phyloP scores from a whole-genome alignment of 2,113 vertebrate genomes.

The Odocoileus virginianus region DNA sequence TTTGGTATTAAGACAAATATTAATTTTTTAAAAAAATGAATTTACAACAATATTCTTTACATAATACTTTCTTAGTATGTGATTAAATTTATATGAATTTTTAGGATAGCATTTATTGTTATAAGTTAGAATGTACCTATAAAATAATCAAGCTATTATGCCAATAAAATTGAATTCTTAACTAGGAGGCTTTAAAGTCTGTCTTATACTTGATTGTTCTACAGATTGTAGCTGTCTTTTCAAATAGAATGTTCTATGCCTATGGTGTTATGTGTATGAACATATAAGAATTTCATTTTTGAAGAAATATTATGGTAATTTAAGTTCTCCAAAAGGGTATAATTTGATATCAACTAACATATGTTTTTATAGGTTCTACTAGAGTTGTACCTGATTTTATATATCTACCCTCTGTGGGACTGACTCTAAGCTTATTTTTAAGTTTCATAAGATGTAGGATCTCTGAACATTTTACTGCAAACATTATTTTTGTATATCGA shows the following conservation, averaged over 20 bases:
- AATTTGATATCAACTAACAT: neutral
- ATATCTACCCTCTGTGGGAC: neutral
- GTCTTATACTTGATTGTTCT: neutral
- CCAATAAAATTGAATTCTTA: neutral
- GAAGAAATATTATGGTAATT: neutral
- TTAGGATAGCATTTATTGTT: neutral
- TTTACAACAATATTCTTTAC: neutral
- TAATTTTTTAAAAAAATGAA: neutral
- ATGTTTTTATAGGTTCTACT: neutral
- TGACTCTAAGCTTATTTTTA: constrained; percentile 13
- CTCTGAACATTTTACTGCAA: neutral
- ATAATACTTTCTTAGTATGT: neutral
- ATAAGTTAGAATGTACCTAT: neutral
- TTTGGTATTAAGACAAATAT: neutral
- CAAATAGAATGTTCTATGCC: neutral
- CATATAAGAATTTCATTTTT: constrained; percentile 5
- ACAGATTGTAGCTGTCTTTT: neutral
- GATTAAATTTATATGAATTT: neutral
- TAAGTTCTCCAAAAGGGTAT: neutral
- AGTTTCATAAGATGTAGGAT: constrained; percentile 1
- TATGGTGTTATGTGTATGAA: neutral
- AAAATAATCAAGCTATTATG: neutral
- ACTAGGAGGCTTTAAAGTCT: neutral
- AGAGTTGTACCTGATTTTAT: neutral
- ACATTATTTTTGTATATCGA: neutral